These are phyloP conservation scores for Epirrita christyi DNA, from an alignment of 2,888 invertebrate species.

Conservation along the genomic window DNA sequence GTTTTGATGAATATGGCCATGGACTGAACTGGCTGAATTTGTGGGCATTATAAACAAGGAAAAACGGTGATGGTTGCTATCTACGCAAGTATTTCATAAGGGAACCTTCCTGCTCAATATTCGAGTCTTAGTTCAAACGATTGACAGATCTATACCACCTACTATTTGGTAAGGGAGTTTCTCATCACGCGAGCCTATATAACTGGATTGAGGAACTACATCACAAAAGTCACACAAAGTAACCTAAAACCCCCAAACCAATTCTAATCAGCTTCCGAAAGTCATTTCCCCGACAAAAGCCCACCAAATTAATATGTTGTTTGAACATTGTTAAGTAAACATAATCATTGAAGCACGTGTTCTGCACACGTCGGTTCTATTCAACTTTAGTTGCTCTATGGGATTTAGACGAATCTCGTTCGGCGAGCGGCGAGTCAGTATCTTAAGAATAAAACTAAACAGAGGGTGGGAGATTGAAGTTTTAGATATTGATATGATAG, in stretches of 20 bases:
- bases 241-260: conserved; percentile 27
- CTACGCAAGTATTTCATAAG: no score
- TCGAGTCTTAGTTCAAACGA: no score
- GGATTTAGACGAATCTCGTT: conserved; percentile 80
- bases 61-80: no score
- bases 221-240: background rate
- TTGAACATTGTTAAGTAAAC: conserved; percentile 82
- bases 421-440: conserved; percentile 64
- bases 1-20: no score
- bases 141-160: no score
- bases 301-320: conserved; percentile 83
- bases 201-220: background rate
- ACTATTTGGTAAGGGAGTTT: no score
- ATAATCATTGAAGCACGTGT: conserved; percentile 79
- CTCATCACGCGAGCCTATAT: no score
- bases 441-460: conserved; percentile 81
- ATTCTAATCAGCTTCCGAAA: conserved; percentile 61
- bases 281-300: conserved; percentile 76
- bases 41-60: no score
- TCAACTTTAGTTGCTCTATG: conserved; percentile 61
- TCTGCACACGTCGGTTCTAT: conserved; percentile 65
- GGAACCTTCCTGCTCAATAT: no score
- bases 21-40: no score
- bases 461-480: conserved; percentile 78
- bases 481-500: conserved; percentile 81